Evolutionary conservation across 2,888 invertebrate genomes (phyloP).

Genomic region (Ptychoptera albimana): DNA sequence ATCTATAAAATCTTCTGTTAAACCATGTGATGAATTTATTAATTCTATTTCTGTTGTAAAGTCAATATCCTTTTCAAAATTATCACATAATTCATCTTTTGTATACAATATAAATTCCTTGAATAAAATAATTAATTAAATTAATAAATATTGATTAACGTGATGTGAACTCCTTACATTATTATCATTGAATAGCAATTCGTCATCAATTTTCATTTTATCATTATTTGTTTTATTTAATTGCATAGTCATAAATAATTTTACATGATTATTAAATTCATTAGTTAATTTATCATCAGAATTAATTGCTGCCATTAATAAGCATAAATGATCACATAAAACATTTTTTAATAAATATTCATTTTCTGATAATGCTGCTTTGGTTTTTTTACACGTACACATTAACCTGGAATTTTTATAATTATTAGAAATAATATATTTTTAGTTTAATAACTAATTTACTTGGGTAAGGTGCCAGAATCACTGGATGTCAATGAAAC

Average conservation of each 20-base stretch:
- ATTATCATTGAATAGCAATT: not conserved
- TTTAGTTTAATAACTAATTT: not conserved
- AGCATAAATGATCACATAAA: constrained; percentile 26
- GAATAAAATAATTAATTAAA: not conserved
- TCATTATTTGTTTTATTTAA: not conserved
- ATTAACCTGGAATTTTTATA: constrained; percentile 11
- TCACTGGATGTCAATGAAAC: constrained; percentile 16
- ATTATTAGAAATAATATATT: not conserved
- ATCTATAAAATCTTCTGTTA: not conserved
- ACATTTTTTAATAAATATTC: constrained; percentile 23
- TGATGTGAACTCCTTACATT: not conserved
- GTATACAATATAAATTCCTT: not conserved
- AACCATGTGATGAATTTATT: not conserved
- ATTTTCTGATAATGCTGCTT: constrained; percentile 21
- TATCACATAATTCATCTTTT: not conserved
- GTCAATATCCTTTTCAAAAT: not conserved
- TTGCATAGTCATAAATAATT: not conserved
- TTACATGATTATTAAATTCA: constrained; percentile 10
- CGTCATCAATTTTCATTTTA: too few relatives aligned
- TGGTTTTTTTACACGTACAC: constrained; percentile 26
- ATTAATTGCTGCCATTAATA: constrained; percentile 23
- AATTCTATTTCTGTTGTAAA: not conserved
- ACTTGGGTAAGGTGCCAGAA: not conserved
- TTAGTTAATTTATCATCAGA: constrained; percentile 13
- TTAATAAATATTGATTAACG: not conserved